Percentiles rank a stretch among this genome's conserved stretches.
phyloP scores from a whole-genome alignment of 2,113 vertebrate genomes.

The Catagonus wagneri region DNA sequence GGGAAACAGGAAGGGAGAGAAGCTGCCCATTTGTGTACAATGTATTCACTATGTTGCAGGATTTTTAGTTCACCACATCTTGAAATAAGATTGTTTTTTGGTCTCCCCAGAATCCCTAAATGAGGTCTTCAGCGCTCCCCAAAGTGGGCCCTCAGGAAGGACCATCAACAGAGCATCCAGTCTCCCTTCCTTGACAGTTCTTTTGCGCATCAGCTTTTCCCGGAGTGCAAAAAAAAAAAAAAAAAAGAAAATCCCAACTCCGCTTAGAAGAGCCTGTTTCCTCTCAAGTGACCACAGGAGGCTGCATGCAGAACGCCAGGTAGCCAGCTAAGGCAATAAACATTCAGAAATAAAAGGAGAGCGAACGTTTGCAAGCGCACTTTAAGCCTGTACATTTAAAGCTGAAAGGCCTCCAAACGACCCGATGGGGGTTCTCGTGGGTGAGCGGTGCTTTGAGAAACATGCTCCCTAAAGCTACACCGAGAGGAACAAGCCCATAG shows the following conservation, averaged over 20 bases:
- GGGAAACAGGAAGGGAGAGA: conserved; percentile 53
- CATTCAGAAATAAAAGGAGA: conserved; percentile 88
- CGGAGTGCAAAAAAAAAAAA: conserved; percentile 73
- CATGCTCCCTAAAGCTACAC: conserved; percentile 88
- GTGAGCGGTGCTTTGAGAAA: conserved; percentile 83
- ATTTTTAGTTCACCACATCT: neutral
- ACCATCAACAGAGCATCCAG: conserved; percentile 58
- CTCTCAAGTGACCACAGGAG: conserved; percentile 84
- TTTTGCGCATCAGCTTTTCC: conserved; percentile 59
- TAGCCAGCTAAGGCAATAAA: conserved; percentile 92
- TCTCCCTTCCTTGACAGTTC: conserved; percentile 71
- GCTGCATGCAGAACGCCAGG: conserved; percentile 89
- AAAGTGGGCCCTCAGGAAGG: conserved; percentile 17
- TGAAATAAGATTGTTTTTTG: conserved; percentile 28
- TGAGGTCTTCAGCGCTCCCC: neutral
- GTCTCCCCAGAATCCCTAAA: conserved; percentile 50
- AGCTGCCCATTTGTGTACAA: conserved; percentile 32
- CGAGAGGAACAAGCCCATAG: conserved; percentile 85
- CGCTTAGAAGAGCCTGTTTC: conserved; percentile 81
- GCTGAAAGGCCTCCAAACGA: conserved; percentile 90
- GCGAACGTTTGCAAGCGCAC: conserved; percentile 88
- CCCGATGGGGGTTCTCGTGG: conserved; percentile 78
- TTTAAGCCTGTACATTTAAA: conserved; percentile 90
- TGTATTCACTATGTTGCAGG: neutral
- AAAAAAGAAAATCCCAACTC: conserved; percentile 81